These are phyloP conservation scores for Heliothis virescens DNA, from an alignment of 1,140 invertebrate species.

Conservation along the genomic window DNA sequence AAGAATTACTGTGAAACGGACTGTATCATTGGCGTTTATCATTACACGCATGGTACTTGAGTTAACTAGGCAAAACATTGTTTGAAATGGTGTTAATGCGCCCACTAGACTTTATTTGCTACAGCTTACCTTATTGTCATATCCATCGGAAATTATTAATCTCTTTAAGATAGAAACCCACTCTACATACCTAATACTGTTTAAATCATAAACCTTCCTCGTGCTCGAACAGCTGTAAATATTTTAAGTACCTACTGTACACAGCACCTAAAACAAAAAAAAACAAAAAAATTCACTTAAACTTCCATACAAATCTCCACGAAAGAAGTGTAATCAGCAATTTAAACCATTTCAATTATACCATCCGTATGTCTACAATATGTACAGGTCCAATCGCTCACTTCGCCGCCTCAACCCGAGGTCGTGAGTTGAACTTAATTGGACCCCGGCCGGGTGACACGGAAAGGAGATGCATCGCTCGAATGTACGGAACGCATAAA, in stretches of 20 bases:
- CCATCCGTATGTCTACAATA: conserved; percentile 1
- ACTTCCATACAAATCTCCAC: neutral
- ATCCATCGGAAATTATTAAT: neutral
- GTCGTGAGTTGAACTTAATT: conserved; percentile 85
- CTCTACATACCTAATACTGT: too few relatives aligned
- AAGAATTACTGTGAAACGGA: conserved; percentile 7
- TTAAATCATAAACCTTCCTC: too few relatives aligned
- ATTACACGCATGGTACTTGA: neutral
- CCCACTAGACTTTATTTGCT: neutral
- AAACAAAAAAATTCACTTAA: neutral
- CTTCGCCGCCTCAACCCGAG: conserved; percentile 63
- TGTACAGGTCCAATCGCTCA: conserved; percentile 43
- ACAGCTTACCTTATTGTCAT: too few relatives aligned
- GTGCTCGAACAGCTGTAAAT: too few relatives aligned
- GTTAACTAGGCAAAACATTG: neutral
- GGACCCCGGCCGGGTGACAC: conserved; percentile 80
- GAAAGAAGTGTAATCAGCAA: neutral
- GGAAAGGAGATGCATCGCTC: conserved; percentile 82
- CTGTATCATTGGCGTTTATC: conserved; percentile 1
- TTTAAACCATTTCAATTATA: conserved; percentile 11
- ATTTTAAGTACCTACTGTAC: neutral
- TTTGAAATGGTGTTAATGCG: neutral
- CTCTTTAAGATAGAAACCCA: too few relatives aligned
- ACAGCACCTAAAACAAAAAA: too few relatives aligned
- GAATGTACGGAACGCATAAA: conserved; percentile 81